Evolutionary conservation across 2,797 vertebrate genomes (phyloP).

Genomic region (Microtus agrestis): DNA sequence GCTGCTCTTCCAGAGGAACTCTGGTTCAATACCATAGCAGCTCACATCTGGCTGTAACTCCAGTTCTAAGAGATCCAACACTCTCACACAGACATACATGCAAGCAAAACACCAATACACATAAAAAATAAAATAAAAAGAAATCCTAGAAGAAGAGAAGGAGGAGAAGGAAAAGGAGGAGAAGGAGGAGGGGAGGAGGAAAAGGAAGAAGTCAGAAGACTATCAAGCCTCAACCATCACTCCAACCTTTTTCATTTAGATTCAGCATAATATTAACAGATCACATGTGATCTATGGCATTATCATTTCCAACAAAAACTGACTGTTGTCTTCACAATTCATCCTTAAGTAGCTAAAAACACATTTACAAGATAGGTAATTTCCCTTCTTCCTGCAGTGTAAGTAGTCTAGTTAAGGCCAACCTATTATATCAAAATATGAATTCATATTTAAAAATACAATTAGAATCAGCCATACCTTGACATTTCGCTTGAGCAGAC

Average conservation of each 20-base stretch:
- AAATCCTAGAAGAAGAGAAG: not conserved
- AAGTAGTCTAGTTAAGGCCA: not conserved
- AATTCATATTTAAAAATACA: slow-evolving; percentile 37
- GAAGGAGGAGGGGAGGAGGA: too few relatives aligned
- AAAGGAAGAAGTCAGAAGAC: not conserved
- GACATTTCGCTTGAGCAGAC: slow-evolving; percentile 13
- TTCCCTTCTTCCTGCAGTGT: not conserved
- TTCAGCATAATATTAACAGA: not conserved
- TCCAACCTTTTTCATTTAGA: not conserved
- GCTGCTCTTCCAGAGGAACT: not conserved
- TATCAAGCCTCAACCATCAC: not conserved
- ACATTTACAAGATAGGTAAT: not conserved
- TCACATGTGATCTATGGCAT: not conserved
- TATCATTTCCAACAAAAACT: slow-evolving; percentile 22
- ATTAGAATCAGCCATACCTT: slow-evolving; percentile 11
- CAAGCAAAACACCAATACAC: not conserved
- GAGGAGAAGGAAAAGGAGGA: too few relatives aligned
- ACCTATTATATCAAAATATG: not conserved
- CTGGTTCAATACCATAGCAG: not conserved
- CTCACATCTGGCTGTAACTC: not conserved
- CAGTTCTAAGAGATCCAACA: not conserved
- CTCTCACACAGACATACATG: not conserved
- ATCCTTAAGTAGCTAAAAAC: slow-evolving; percentile 41
- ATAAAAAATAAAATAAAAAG: not conserved
- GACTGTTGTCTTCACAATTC: not conserved